Base-by-base conservation (phyloP, 2,113 vertebrate species). In the Platysteira castanea region DNA sequence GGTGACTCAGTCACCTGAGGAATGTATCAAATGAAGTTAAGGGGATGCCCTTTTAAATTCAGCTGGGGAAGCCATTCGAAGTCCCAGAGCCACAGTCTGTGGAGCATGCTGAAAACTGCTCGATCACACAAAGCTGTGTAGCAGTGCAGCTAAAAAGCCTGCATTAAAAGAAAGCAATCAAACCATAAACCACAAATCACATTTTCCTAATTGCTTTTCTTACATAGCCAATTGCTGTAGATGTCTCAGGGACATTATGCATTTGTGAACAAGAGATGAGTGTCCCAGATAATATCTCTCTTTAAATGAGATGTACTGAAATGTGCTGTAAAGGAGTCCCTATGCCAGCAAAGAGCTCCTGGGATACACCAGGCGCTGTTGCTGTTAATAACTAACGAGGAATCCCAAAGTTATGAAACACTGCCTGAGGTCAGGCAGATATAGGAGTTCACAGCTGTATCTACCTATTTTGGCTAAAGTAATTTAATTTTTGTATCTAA, bases 131-230 rank as follows among this genome's bases (percentile, higher is more conserved):
- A 87, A 92, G 64, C 39, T 74, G 6, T 71, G 35, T 24, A 70
- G 47, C 73, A 60, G 30, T 4, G 2, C 74, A 82, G 89, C 33
- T 39, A 84, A 95, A 92, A 90, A 77, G 61, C 30, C 81, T 80
- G 54, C 53, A 27, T 88, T 68, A 82, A 87, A 94, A 59, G 80
- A 60, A 90, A 67, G 37, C 65, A 46, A 42, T 77, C 41, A 88
- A 94, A 35, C 54, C 46, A 53, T 94, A 93, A 96, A 87, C 57
- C 64, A 33, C 89, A 95, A 79, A 53, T 46, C 53, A 77, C 61
- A 80, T 91, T 93, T 91, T 92, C 77, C 89, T 95, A 89, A 95
- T 95, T 89, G 89, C 77, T 91, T 94, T 91, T 95, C 85, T 87
- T 90, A 69, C 68, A 50, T 21, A 61, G 84, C 37, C 91, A 85